A percentile compares a stretch with the other conserved stretches of the same genome.
Evolutionary conservation across 2,113 vertebrate genomes (phyloP).

Genomic region (Lasiurus cinereus): DNA sequence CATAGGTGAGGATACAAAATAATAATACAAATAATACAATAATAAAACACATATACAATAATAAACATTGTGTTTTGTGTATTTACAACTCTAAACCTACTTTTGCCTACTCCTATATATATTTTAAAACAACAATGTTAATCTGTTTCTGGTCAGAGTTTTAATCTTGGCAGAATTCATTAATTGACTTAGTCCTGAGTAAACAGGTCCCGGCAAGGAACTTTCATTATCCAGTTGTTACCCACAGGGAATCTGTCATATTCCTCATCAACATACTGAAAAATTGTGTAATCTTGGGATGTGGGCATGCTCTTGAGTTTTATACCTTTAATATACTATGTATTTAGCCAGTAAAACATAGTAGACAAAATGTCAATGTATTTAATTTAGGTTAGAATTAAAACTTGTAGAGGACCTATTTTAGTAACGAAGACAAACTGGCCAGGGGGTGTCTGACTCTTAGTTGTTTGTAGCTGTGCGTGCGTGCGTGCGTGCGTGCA

Average conservation of each 20-base stretch:
- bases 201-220: neutral
- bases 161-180: conserved; percentile 58
- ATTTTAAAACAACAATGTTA: neutral
- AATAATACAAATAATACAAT: neutral
- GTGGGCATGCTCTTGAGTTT: neutral
- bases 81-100: neutral
- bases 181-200: conserved; percentile 13
- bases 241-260: conserved; percentile 14
- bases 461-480: neutral
- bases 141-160: conserved; percentile 49
- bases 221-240: neutral
- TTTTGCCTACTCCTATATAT: neutral
- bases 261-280: neutral
- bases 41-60: neutral
- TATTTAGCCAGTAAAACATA: neutral
- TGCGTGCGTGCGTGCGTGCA: neutral
- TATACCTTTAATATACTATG: neutral
- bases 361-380: neutral
- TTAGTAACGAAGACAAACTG: neutral
- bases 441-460: neutral
- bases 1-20: neutral
- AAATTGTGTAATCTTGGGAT: neutral
- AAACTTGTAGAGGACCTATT: neutral
- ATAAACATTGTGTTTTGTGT: neutral
- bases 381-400: conserved; percentile 10